phyloP scores from a whole-genome alignment of 92 coral and sea anemone species.

The Paragorgia papillata region DNA sequence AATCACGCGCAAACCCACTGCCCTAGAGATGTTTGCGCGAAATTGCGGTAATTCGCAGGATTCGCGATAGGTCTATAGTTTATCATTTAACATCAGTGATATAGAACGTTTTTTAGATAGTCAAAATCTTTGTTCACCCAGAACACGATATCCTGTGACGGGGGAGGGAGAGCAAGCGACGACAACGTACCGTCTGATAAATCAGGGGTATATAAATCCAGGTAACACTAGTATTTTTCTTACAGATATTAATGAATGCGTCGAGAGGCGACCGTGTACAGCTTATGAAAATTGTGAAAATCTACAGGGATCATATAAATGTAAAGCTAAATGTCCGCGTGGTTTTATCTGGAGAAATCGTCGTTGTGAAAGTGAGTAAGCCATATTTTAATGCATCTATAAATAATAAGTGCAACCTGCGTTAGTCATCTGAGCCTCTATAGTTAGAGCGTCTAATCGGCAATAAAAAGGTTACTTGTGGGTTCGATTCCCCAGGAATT shows the following conservation, averaged over 20 bases:
- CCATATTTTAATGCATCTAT: background rate
- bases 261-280: background rate
- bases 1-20: too few relatives aligned
- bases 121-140: too few relatives aligned
- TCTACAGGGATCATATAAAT: background rate
- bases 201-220: background rate
- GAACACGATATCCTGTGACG: too few relatives aligned
- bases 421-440: background rate
- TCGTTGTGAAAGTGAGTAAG: constrained; percentile 26
- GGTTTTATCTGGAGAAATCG: constrained; percentile 12
- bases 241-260: constrained; percentile 24
- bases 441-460: too few relatives aligned
- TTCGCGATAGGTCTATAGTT: too few relatives aligned
- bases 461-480: background rate
- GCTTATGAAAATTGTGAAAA: constrained; percentile 12
- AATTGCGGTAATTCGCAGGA: too few relatives aligned
- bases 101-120: too few relatives aligned
- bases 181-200: too few relatives aligned
- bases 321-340: constrained; percentile 13
- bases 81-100: too few relatives aligned
- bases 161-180: too few relatives aligned
- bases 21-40: too few relatives aligned
- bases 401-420: background rate
- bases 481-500: too few relatives aligned
- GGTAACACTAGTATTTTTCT: background rate